Percentiles rank a stretch among this genome's conserved stretches.
Evolutionary conservation across 2,113 vertebrate genomes (phyloP).

Genomic region (Tragulus kanchil): DNA sequence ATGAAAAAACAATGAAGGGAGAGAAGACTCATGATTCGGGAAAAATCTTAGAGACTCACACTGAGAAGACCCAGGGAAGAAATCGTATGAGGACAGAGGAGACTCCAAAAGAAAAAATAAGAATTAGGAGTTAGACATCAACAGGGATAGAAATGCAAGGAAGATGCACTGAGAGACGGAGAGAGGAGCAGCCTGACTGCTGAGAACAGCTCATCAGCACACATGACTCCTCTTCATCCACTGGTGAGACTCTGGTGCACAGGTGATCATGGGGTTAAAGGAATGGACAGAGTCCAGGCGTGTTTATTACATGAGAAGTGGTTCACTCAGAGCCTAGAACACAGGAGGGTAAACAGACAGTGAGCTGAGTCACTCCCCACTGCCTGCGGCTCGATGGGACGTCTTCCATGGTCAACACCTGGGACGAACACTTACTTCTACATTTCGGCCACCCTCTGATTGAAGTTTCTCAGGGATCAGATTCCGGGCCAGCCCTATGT

Average conservation of each 20-base stretch:
- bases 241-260: neutral
- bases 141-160: neutral
- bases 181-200: too few species aligned
- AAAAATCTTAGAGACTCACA: neutral
- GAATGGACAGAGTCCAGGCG: neutral
- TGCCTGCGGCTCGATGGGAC: neutral
- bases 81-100: neutral
- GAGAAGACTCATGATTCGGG: too few species aligned
- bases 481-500: neutral
- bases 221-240: neutral
- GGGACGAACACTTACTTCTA: neutral
- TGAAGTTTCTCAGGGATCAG: neutral
- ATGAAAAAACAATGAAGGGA: neutral
- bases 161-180: too few species aligned
- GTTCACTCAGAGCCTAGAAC: neutral
- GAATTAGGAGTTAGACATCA: neutral
- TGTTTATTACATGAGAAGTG: too few species aligned
- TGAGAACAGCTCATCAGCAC: neutral
- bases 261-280: neutral
- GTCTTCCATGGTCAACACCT: neutral
- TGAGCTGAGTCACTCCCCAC: neutral
- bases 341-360: neutral
- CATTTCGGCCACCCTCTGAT: neutral
- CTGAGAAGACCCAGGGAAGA: neutral
- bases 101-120: neutral